Evolutionary conservation across 2,113 vertebrate species (phyloP).

Genomic region (Pachycephala philippinensis): DNA sequence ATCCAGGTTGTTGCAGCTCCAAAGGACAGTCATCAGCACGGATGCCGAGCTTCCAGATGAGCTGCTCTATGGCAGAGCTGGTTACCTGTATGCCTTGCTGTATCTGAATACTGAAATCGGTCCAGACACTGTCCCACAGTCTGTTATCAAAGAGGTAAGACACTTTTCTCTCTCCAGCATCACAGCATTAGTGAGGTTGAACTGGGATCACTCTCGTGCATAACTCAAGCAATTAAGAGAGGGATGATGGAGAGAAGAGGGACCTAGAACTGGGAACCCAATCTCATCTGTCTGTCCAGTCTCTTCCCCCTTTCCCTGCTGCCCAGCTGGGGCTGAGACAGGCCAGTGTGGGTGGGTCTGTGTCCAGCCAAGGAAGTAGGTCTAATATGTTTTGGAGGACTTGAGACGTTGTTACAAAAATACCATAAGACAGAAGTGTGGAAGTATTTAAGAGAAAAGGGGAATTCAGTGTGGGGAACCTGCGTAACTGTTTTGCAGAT

Average conservation of each 20-base stretch:
- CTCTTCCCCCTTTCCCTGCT: neutral
- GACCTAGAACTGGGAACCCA: neutral
- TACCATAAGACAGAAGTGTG: neutral
- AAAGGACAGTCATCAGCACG: conserved; percentile 75
- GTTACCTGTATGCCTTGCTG: conserved; percentile 90
- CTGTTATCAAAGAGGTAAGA: conserved; percentile 81
- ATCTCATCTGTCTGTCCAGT: neutral
- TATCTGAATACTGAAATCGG: conserved; percentile 89
- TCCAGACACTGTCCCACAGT: conserved; percentile 78
- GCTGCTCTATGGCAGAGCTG: conserved; percentile 89
- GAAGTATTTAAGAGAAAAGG: neutral
- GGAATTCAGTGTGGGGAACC: neutral
- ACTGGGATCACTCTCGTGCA: neutral
- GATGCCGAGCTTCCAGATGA: conserved; percentile 91
- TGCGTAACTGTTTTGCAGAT: neutral
- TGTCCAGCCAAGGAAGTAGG: neutral
- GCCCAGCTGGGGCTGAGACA: neutral
- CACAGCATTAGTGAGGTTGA: neutral
- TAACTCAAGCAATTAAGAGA: neutral
- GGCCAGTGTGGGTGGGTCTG: neutral
- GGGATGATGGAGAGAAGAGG: neutral
- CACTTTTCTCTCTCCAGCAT: neutral
- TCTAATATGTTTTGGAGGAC: neutral
- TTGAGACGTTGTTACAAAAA: neutral
- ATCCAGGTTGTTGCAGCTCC: conserved; percentile 88